Evolutionary conservation across 2,797 vertebrate species (phyloP), one percentile per base, ranked within the genome.

Genomic region (Myotis planiceps): DNA sequence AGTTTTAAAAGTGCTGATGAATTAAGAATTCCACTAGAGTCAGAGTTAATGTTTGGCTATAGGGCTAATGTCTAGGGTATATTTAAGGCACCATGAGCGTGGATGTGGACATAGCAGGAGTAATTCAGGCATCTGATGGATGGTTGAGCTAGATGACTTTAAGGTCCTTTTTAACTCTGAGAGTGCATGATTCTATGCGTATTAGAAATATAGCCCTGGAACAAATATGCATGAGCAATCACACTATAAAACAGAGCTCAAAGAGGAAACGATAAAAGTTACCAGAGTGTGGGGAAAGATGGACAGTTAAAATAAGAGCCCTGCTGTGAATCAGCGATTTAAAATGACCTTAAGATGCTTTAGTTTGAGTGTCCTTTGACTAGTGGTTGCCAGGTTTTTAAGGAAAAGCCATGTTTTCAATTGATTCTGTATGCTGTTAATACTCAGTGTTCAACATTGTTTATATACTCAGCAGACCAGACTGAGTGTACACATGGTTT

Each of bases 1-100:
- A 95, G 84, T 92, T 97, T 95, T 95, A 86, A 96, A 97, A 96
- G 75, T 97, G 93, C 92, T 97, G 96, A 94, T 88, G 93, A 96
- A 95, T 97, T 97, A 94, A 93, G 72, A 96, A 88, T 95, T 90
- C 69, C 84, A 96, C 66, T 95, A 90, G 90, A 97, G 93, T 79
- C 72, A 92, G 84, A 96, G 87, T 95, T 96, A 96, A 96, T 96
- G 92, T 94, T 93, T 96, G 92, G 63, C 96, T 95, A 76, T 75
- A 79, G 84, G 86, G 84, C 87, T 97, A 95, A 94, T 79, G 80
- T 95, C 96, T 95, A 74, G 76, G 76, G 71, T 90, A 90, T 95
- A 93, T 96, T 97, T 95, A 94, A 92, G 51, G 65, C 12, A 74
- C 63, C 29, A 3, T 13, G 78, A 58, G 8, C 60, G 39, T 3